Evolutionary conservation across 2,797 vertebrate species (phyloP).

Genomic region (Kryptolebias ocellatus): DNA sequence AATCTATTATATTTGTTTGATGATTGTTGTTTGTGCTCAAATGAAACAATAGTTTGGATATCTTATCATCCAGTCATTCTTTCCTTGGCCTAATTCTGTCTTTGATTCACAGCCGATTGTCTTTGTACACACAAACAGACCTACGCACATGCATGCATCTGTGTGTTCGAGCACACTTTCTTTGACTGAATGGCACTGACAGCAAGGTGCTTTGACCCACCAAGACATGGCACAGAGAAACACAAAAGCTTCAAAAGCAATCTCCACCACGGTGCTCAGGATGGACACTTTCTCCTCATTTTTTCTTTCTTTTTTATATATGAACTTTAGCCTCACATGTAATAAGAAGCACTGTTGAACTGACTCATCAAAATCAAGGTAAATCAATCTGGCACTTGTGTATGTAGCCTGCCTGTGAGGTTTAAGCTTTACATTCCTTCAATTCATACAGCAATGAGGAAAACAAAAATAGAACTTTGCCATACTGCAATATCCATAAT

Average conservation of each 20-base stretch:
- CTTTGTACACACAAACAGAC: conserved; percentile 11
- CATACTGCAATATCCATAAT: neutral
- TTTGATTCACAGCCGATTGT: conserved; percentile 64
- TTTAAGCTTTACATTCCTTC: no score
- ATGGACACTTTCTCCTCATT: conserved; percentile 21
- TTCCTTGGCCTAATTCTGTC: conserved; percentile 56
- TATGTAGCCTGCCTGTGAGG: neutral
- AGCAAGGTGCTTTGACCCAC: conserved; percentile 60
- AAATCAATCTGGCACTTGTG: conserved; percentile 1
- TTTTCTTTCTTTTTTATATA: conserved; percentile 10
- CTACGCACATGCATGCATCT: neutral
- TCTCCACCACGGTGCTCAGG: conserved; percentile 52
- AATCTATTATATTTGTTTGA: conserved; percentile 4
- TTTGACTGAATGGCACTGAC: conserved; percentile 70
- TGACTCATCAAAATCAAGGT: conserved; percentile 10
- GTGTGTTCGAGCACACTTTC: conserved; percentile 17
- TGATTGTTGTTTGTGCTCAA: conserved; percentile 31
- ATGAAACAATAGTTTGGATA: conserved; percentile 32
- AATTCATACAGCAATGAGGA: neutral
- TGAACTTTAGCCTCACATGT: conserved; percentile 3
- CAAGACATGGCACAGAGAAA: conserved; percentile 59
- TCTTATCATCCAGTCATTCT: conserved; percentile 55
- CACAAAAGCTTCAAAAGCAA: conserved; percentile 67
- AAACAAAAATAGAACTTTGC: no score
- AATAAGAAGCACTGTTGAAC: conserved; percentile 15